Evolutionary conservation across 1,140 invertebrate species (phyloP), one percentile per base, ranked within the genome.

Genomic region (Procambarus virginalis): DNA sequence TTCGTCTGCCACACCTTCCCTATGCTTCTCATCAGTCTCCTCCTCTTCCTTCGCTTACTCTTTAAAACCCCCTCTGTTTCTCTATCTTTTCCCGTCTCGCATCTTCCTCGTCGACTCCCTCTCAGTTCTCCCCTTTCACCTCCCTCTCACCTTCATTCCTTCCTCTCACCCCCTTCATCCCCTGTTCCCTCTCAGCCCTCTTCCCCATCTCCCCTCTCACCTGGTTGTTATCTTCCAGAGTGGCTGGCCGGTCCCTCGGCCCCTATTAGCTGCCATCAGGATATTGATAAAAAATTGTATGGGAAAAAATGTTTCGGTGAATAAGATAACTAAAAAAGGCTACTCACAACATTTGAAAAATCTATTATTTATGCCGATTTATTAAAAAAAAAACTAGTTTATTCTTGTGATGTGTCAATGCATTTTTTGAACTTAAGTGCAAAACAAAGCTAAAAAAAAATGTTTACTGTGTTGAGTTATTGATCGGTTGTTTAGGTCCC

Each of bases 221-320:
- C 22, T 46, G 12, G 34, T 75, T 68, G 58, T 75, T 84, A 64
- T 49, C 46, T 70, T 68, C 82, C 82, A 5, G 14, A 9, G 45
- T 22, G 68, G 64, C 64, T 46, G 82, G 58, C 82, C 64, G 22
- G 60, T 73, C 64, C 45, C 58, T 45, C 51, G 17, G 12, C 73
- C 70, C 83, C 83, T 85, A 76, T 85, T 76, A 85, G 83, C 55
- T 46, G 70, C 70, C 83, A 85, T 77, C 83, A 85, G 12, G 22
- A 75, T 55, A 60, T 85, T 76, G 48, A 76, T 45, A 51, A 85
- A 85, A 81, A 81, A 64, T 22, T 45, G n/a, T 0, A 20, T n/a
- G 48, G 75, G 17, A 79, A 79, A 84, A 70, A 84, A 34, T 34
- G 34, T 34, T 34, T 34, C 34, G 34, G 34, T 34, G 34, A 34